Evolutionary conservation across 2,113 vertebrate genomes (phyloP).

Genomic region (Turdus rufiventris): DNA sequence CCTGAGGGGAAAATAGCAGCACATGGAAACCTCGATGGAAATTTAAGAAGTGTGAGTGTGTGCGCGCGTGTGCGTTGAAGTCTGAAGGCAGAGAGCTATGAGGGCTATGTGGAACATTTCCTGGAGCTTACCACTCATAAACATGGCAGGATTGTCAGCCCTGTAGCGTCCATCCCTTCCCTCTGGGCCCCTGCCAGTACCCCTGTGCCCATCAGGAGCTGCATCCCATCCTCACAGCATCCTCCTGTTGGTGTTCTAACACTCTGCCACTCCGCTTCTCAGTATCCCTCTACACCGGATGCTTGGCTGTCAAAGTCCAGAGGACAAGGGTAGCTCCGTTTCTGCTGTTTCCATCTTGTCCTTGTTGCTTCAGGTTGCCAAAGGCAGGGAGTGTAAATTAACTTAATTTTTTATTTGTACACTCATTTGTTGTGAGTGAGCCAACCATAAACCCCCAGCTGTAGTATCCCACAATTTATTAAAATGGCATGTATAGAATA

Average conservation of each 20-base stretch:
- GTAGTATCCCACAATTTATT: background rate
- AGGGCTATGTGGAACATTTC: slow-evolving; percentile 64
- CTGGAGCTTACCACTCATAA: slow-evolving; percentile 36
- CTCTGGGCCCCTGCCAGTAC: background rate
- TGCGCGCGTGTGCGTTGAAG: background rate
- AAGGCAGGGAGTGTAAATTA: background rate
- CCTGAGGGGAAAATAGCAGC: background rate
- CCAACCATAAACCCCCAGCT: background rate
- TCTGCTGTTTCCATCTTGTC: background rate
- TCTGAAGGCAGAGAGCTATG: slow-evolving; percentile 35
- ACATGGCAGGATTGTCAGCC: slow-evolving; percentile 27
- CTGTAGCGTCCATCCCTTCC: background rate
- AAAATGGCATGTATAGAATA: background rate
- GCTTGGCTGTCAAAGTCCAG: background rate
- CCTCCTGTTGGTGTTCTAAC: background rate
- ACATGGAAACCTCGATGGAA: background rate
- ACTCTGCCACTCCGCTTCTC: background rate
- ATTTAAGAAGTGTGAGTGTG: slow-evolving; percentile 23
- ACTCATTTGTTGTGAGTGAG: background rate
- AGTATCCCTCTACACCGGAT: too few species aligned
- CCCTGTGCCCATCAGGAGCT: accelerated
- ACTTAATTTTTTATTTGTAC: background rate
- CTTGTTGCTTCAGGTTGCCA: background rate
- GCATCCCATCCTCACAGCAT: background rate
- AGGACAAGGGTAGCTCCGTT: background rate